These are phyloP conservation scores for Diachrysia chrysitis DNA, from an alignment of 2,888 invertebrate genomes.

Conservation along the genomic window DNA sequence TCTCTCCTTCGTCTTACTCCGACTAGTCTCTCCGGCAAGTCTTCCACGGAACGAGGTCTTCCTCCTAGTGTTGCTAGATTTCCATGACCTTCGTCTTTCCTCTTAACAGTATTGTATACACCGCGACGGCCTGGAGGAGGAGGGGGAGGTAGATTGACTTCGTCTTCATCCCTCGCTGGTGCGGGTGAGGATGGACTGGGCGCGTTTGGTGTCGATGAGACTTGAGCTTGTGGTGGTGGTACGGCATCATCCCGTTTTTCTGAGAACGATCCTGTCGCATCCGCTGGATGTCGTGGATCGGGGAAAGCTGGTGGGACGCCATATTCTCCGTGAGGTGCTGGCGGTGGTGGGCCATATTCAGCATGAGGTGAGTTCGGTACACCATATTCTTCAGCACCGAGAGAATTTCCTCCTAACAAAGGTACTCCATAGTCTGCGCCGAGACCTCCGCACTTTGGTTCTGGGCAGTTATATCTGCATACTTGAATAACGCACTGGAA, in stretches of 20 bases:
- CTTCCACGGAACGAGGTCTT: constrained; percentile 96
- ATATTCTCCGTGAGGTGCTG: constrained; percentile 91
- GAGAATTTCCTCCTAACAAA: constrained; percentile 90
- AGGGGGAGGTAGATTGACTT: constrained; percentile 95
- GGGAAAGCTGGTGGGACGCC: constrained; percentile 95
- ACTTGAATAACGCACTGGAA: constrained; percentile 99
- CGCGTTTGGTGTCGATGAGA: constrained; percentile 92
- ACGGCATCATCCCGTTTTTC: constrained; percentile 95
- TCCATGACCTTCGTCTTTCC: constrained; percentile 93
- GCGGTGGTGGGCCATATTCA: constrained; percentile 93
- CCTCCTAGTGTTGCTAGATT: constrained; percentile 95
- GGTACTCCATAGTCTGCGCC: constrained; percentile 92
- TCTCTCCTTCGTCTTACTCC: constrained; percentile 92
- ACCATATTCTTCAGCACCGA: constrained; percentile 91
- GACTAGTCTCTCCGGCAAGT: constrained; percentile 93
- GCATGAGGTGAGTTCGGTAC: constrained; percentile 87
- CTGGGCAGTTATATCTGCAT: constrained; percentile 97
- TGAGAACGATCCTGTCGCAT: constrained; percentile 94
- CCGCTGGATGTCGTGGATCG: constrained; percentile 96
- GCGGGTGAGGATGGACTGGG: constrained; percentile 88
- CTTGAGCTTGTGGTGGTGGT: constrained; percentile 95
- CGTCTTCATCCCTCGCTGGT: constrained; percentile 88
- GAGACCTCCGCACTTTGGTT: constrained; percentile 95
- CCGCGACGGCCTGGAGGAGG: constrained; percentile 94
- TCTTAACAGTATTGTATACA: constrained; percentile 95